Percentiles rank a stretch among this genome's conserved stretches.
Conservation (phyloP, 1,140 invertebrate species). For the Tetraneura akinire region DNA sequence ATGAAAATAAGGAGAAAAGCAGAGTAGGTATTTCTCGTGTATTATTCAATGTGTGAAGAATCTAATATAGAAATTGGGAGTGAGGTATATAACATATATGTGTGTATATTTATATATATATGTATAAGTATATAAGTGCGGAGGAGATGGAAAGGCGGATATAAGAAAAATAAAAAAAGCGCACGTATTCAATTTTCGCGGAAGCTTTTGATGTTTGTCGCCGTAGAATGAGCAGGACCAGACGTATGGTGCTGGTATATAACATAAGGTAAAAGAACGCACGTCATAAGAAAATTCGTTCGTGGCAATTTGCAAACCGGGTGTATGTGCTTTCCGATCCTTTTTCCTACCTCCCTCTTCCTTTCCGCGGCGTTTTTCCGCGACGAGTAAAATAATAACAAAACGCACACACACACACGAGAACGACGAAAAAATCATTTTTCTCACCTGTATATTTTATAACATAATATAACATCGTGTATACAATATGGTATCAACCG, state of each 20-base stretch:
- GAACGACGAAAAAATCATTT: background rate
- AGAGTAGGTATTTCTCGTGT: slow-evolving; percentile 21
- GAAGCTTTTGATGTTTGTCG: slow-evolving; percentile 48
- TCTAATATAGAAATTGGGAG: slow-evolving; percentile 34
- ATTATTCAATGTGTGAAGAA: slow-evolving; percentile 43
- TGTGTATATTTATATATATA: slow-evolving; percentile 15
- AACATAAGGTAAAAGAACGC: background rate
- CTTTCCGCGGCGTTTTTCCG: background rate
- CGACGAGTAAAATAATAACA: slow-evolving; percentile 27
- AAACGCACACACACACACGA: too few relatives aligned
- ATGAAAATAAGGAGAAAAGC: slow-evolving; percentile 14
- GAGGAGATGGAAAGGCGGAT: slow-evolving; percentile 4
- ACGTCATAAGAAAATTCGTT: slow-evolving; percentile 3
- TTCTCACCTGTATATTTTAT: too few relatives aligned
- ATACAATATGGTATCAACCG: too few relatives aligned
- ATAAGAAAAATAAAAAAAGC: slow-evolving; percentile 32
- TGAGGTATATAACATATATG: slow-evolving; percentile 30
- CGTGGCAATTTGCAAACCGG: slow-evolving; percentile 36
- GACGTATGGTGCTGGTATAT: too few relatives aligned
- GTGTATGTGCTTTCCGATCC: slow-evolving; percentile 22
- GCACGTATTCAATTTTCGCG: slow-evolving; percentile 47
- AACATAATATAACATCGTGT: too few relatives aligned
- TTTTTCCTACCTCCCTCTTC: too few relatives aligned
- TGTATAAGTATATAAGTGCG: slow-evolving; percentile 12
- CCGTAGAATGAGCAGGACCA: slow-evolving; percentile 30